A percentile compares a stretch with the other conserved stretches of the same genome.
Evolutionary conservation across 2,888 invertebrate species (phyloP).

Genomic region (Rhaphigaster nebulosa): DNA sequence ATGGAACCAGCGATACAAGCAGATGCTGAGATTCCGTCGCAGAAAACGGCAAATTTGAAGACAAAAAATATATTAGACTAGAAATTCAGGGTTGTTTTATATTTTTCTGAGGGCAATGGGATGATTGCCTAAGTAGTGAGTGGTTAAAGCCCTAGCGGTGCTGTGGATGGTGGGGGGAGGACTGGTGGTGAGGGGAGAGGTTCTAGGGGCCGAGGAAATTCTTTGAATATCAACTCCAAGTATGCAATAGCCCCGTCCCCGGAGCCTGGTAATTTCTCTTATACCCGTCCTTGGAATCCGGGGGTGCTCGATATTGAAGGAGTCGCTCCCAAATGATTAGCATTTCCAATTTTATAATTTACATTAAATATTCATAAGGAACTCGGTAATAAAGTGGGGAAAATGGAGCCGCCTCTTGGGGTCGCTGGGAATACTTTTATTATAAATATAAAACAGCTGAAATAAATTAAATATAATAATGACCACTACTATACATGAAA

Average conservation of each 20-base stretch:
- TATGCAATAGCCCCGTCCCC: slow-evolving; percentile 48
- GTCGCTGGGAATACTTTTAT: neutral
- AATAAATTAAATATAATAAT: slow-evolving; percentile 2
- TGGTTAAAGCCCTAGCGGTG: neutral
- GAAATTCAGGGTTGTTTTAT: neutral
- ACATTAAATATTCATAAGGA: slow-evolving; percentile 36
- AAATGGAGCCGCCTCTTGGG: neutral
- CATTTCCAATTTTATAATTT: slow-evolving; percentile 49
- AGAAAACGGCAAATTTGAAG: neutral
- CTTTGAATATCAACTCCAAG: slow-evolving; percentile 48
- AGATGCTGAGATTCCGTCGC: neutral
- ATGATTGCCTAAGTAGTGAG: neutral
- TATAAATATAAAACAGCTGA: neutral
- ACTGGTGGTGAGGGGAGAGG: too few relatives aligned
- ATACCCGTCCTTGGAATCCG: slow-evolving; percentile 36
- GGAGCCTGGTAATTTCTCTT: slow-evolving; percentile 51
- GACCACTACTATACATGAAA: neutral
- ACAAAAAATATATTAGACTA: neutral
- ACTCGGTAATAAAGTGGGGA: neutral
- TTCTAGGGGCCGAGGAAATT: neutral
- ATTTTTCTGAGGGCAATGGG: neutral
- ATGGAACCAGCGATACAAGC: neutral
- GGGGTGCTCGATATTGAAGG: slow-evolving; percentile 9
- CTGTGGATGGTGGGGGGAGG: neutral
- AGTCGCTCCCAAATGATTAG: slow-evolving; percentile 19